These are phyloP conservation scores for Agrotis segetum DNA, from an alignment of 2,888 invertebrate species.

Conservation along the genomic window DNA sequence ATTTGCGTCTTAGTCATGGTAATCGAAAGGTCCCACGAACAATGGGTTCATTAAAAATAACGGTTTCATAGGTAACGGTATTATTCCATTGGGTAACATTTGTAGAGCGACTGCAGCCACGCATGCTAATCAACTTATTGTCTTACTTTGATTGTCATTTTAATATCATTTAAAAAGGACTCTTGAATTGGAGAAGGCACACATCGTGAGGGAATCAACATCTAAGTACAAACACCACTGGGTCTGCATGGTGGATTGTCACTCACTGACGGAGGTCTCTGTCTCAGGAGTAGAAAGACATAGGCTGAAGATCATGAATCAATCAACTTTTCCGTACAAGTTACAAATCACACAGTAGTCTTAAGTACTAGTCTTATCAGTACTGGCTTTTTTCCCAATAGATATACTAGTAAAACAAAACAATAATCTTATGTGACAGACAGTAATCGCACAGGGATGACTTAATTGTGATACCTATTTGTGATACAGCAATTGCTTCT, in stretches of 20 bases:
- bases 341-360: no score
- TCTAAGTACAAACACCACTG: neutral
- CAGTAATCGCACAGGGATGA: no score
- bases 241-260: neutral
- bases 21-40: constrained; percentile 23
- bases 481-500: no score
- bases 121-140: constrained; percentile 53
- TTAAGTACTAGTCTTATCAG: no score
- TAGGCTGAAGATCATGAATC: no score
- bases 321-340: no score
- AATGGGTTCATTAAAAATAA: constrained; percentile 61
- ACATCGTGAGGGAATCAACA: neutral
- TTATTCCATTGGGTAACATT: constrained; percentile 35
- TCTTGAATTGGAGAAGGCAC: neutral
- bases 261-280: no score
- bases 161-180: neutral
- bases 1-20: constrained; percentile 17
- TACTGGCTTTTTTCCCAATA: no score
- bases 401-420: no score
- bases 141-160: constrained; percentile 38
- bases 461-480: no score
- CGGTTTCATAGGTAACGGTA: constrained; percentile 55
- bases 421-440: no score
- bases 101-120: constrained; percentile 42
- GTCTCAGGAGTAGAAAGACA: no score